Evolutionary conservation across 2,888 invertebrate species (phyloP).

Genomic region (Chymomyza caudatula): DNA sequence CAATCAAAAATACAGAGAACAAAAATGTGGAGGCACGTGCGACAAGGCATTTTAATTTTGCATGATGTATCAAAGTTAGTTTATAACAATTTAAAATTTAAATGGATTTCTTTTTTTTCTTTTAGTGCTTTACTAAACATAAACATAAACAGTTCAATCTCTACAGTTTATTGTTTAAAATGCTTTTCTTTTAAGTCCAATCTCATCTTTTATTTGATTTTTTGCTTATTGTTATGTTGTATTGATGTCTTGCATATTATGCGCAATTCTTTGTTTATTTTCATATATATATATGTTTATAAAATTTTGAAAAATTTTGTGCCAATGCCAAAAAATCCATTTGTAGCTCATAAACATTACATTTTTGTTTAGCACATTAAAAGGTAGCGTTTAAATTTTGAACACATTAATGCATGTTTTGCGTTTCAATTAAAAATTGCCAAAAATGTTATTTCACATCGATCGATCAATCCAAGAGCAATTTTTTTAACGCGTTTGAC

Average conservation of each 20-base stretch:
- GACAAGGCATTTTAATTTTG: conserved; percentile 34
- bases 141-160: conserved; percentile 12
- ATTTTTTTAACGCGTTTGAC: no score
- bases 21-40: conserved; percentile 43
- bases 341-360: conserved; percentile 33
- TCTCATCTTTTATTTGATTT: conserved; percentile 19
- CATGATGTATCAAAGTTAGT: conserved; percentile 11
- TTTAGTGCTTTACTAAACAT: conserved; percentile 13
- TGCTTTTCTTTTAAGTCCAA: background rate
- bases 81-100: background rate
- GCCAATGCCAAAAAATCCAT: conserved; percentile 59
- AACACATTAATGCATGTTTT: conserved; percentile 10
- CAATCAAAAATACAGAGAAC: conserved; percentile 38
- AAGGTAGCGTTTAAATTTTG: conserved; percentile 8
- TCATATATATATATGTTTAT: conserved; percentile 30
- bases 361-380: no score
- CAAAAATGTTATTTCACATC: background rate
- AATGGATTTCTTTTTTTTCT: conserved; percentile 18
- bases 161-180: background rate
- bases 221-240: conserved; percentile 33
- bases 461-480: background rate
- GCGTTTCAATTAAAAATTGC: conserved; percentile 43
- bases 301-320: conserved; percentile 46
- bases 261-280: conserved; percentile 44
- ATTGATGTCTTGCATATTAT: conserved; percentile 61